Base-by-base conservation (phyloP, 2,113 vertebrate genomes). In the Megaceryle maxima region DNA sequence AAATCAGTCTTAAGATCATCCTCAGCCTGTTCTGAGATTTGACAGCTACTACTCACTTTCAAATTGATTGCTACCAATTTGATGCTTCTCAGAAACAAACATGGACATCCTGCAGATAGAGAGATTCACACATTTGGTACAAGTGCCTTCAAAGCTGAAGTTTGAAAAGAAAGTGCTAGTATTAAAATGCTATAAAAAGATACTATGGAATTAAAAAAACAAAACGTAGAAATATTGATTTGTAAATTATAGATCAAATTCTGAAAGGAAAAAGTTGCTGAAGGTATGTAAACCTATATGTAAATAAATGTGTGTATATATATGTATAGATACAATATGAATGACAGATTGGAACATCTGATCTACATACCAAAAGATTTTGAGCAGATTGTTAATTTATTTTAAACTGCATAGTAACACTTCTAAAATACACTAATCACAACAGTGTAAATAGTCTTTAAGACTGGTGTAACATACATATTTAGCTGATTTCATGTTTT, bases 351-450 rank as follows among this genome's bases (percentile, higher is more conserved):
- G 85, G 73, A 90, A 56, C 43, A 96, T 84, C 83, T 92, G 77
- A 95, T 88, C 73, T 94, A 76, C 83, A 93, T 91, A 87, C 67
- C 83, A 91, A 87, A 94, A 80, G 11, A 24, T 90, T 96, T 76
- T 91, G 92, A 96, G 81, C 96, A 97, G 95, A 96, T 89, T 96
- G 96, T 84, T 94, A 95, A 94, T 90, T 92, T 95, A 97, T 96
- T 97, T 97, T 97, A 96, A 95, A 90, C 84, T 78, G 20, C 87
- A 91, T 95, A 96, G 93, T 97, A 97, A 95, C 94, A 96, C 92
- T 94, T 97, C 87, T 75, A 94, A 95, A 97, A 97, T 86, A 88
- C 64, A 92, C 79, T 97, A 96, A 97, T 96, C 94, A 95, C 66
- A 96, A 95, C 91, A 95, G 75, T 86, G 83, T 80, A 92, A 91